Evolutionary conservation across 1,140 invertebrate genomes (phyloP).

Genomic region (Eufriesea mexicana): DNA sequence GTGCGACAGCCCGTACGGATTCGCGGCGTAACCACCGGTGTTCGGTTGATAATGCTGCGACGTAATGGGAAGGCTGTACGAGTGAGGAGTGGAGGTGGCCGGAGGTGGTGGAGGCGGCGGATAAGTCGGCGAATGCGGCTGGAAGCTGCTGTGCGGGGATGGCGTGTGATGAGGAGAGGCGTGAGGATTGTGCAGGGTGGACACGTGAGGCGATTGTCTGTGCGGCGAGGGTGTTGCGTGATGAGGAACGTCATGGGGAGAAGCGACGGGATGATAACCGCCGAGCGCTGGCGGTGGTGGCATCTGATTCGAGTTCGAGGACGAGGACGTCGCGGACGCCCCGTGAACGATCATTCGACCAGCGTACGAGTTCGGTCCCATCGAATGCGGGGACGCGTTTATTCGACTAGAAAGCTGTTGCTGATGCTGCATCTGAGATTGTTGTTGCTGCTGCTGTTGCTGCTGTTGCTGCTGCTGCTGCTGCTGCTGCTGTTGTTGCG

Average conservation of each 20-base stretch:
- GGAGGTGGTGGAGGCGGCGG: slow-evolving; percentile 75
- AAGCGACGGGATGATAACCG: slow-evolving; percentile 66
- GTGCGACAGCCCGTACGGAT: slow-evolving; percentile 69
- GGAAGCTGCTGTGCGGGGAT: slow-evolving; percentile 74
- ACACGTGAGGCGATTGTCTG: slow-evolving; percentile 75
- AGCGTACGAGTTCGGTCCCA: slow-evolving; percentile 59
- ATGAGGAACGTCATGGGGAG: slow-evolving; percentile 66
- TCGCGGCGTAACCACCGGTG: slow-evolving; percentile 63
- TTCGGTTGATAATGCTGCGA: slow-evolving; percentile 73
- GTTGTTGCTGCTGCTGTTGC: slow-evolving; percentile 49
- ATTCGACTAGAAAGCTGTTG: slow-evolving; percentile 71
- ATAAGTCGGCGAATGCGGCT: slow-evolving; percentile 78
- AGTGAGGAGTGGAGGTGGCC: slow-evolving; percentile 62
- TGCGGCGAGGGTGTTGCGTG: slow-evolving; percentile 68
- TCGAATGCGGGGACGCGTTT: slow-evolving; percentile 55
- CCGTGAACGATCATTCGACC: slow-evolving; percentile 61
- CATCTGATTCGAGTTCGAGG: slow-evolving; percentile 68
- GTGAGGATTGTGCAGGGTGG: slow-evolving; percentile 70
- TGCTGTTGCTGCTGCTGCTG: slow-evolving; percentile 59
- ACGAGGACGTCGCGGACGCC: slow-evolving; percentile 64
- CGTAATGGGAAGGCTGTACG: slow-evolving; percentile 65
- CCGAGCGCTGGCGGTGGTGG: slow-evolving; percentile 64
- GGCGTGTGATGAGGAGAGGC: slow-evolving; percentile 72
- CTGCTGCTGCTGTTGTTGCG: slow-evolving; percentile 55
- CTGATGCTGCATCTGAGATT: slow-evolving; percentile 44